A percentile compares a stretch with the other conserved stretches of the same genome.
Evolutionary conservation across 1,140 invertebrate genomes (phyloP).

Genomic region (Lineus longissimus): DNA sequence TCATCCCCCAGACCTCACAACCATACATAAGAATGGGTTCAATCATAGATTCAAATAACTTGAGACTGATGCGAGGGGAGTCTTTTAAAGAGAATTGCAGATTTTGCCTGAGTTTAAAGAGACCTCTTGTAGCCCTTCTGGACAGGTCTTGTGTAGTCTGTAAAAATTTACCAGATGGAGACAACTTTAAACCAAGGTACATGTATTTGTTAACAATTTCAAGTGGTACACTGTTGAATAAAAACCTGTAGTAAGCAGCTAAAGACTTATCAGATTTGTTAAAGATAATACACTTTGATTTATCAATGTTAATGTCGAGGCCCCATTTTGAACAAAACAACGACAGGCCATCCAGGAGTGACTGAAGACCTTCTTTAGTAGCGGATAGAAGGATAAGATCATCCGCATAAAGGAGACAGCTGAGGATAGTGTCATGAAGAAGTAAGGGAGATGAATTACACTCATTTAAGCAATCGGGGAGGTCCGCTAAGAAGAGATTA

Average conservation of each 20-base stretch:
- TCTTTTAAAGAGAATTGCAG: not conserved
- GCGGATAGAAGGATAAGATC: not conserved
- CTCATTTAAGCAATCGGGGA: too few relatives aligned
- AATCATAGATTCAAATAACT: not conserved
- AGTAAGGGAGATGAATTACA: not conserved
- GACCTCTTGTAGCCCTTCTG: not conserved
- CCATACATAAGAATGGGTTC: not conserved
- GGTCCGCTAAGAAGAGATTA: conserved; percentile 4
- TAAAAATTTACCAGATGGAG: not conserved
- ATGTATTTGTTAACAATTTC: not conserved
- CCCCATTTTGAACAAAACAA: not conserved
- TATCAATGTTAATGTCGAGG: not conserved
- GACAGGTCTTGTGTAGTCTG: not conserved
- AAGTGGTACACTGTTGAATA: not conserved
- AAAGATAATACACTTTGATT: not conserved
- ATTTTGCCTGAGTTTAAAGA: not conserved
- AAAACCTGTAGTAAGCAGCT: too few relatives aligned
- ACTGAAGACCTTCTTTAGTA: not conserved
- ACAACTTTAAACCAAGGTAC: not conserved
- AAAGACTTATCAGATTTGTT: not conserved
- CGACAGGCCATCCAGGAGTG: not conserved
- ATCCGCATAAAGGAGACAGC: not conserved
- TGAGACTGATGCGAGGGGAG: not conserved
- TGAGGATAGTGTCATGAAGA: not conserved
- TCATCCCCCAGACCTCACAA: not conserved